A percentile compares a stretch with the other conserved stretches of the same genome.
phyloP scores from a whole-genome alignment of 2,797 vertebrate species.

The Echeneis naucrates region DNA sequence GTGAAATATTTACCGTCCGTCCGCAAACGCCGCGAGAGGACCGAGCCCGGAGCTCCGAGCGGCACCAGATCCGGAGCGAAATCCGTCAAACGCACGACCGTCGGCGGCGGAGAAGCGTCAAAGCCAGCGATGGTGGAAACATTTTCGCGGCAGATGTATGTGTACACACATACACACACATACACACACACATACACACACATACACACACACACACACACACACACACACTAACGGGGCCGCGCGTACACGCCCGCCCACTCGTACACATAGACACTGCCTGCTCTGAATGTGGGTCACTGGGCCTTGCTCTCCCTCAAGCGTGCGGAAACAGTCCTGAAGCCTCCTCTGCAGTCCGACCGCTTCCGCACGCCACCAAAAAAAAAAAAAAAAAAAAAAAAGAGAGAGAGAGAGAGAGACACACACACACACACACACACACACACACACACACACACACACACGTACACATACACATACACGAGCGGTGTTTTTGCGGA shows the following conservation, averaged over 20 bases:
- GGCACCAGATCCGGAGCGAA: constrained; percentile 16
- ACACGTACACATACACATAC: not conserved
- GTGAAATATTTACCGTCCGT: constrained; percentile 55
- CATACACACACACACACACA: constrained; percentile 21
- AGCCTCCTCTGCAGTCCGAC: constrained; percentile 77
- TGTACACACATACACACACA: constrained; percentile 58
- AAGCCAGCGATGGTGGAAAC: constrained; percentile 68
- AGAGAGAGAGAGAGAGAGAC: no score
- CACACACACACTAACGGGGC: constrained; percentile 33
- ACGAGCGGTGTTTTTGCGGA: not conserved
- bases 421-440: not conserved
- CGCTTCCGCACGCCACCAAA: constrained; percentile 76
- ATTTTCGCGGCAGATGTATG: constrained; percentile 82
- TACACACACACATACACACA: constrained; percentile 18
- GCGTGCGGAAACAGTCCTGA: constrained; percentile 84
- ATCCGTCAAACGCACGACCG: constrained; percentile 5
- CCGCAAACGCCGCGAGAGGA: constrained; percentile 31
- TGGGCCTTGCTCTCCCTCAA: constrained; percentile 85
- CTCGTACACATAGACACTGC: constrained; percentile 69
- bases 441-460: not conserved
- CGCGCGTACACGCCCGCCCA: constrained; percentile 66
- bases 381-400: constrained; percentile 30
- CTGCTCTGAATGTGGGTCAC: constrained; percentile 86
- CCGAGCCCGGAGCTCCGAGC: constrained; percentile 17
- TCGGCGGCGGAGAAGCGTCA: constrained; percentile 27